Conservation (phyloP, 2,888 invertebrate genomes). For the Lutraria lutraria region DNA sequence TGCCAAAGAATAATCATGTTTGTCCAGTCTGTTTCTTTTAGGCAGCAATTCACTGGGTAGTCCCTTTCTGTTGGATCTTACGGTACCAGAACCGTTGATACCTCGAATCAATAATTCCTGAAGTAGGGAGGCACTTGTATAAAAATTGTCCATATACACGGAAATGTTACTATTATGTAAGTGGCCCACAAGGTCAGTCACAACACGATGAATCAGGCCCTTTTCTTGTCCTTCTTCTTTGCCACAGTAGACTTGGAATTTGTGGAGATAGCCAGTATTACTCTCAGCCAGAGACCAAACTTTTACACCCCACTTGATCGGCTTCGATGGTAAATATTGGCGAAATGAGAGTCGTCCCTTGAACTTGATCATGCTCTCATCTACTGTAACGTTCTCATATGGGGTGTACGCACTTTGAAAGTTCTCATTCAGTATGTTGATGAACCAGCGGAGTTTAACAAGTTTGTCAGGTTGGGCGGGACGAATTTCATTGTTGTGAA, state of each 20-base stretch:
- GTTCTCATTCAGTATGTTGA: slow-evolving; percentile 34
- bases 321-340: slow-evolving; percentile 63
- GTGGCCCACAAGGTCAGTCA: no score
- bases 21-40: slow-evolving; percentile 45
- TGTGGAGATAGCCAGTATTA: slow-evolving; percentile 36
- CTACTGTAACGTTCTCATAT: slow-evolving; percentile 45
- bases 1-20: slow-evolving; percentile 55
- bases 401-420: slow-evolving; percentile 35
- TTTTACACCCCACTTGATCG: slow-evolving; percentile 59
- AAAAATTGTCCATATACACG: no score
- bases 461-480: slow-evolving; percentile 31
- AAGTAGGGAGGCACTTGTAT: background rate
- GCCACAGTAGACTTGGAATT: slow-evolving; percentile 54
- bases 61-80: slow-evolving; percentile 52
- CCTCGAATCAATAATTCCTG: background rate
- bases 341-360: slow-evolving; percentile 61
- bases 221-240: slow-evolving; percentile 42
- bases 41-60: slow-evolving; percentile 56
- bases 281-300: slow-evolving; percentile 51
- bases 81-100: slow-evolving; percentile 57
- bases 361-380: slow-evolving; percentile 63
- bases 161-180: no score
- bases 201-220: slow-evolving; percentile 12
- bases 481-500: slow-evolving; percentile 30
- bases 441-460: slow-evolving; percentile 4